phyloP scores from a whole-genome alignment of 2,888 invertebrate species.

The Cryptocephalus moraei region DNA sequence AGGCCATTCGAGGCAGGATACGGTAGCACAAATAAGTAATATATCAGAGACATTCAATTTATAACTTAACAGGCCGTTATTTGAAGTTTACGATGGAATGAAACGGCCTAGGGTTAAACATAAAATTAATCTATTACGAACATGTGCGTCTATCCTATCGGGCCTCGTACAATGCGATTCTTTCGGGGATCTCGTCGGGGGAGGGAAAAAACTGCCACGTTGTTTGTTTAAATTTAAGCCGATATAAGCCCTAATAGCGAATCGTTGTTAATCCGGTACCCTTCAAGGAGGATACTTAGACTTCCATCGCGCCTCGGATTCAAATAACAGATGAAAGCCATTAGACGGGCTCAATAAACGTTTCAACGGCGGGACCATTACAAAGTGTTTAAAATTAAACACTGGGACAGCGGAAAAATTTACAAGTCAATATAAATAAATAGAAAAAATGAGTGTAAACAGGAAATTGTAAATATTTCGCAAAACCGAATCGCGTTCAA shows the following conservation, averaged over 20 bases:
- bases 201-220: neutral
- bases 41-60: neutral
- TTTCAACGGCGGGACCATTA: constrained; percentile 4
- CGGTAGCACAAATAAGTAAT: no score
- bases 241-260: no score
- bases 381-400: constrained; percentile 1
- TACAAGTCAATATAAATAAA: constrained; percentile 2
- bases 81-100: constrained; percentile 9
- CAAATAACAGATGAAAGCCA: constrained; percentile 5
- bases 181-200: no score
- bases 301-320: neutral
- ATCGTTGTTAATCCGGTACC: no score
- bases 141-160: constrained; percentile 6
- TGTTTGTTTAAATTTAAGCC: constrained; percentile 1
- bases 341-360: constrained; percentile 5
- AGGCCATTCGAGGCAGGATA: no score
- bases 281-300: neutral
- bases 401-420: neutral
- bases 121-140: constrained; percentile 13
- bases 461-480: constrained; percentile 4
- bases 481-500: neutral
- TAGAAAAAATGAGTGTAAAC: neutral
- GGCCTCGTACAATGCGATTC: no score
- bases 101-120: constrained; percentile 11
- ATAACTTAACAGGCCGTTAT: constrained; percentile 8